Base-by-base conservation (phyloP, 1,140 invertebrate species). In the Saccostrea glomerata region DNA sequence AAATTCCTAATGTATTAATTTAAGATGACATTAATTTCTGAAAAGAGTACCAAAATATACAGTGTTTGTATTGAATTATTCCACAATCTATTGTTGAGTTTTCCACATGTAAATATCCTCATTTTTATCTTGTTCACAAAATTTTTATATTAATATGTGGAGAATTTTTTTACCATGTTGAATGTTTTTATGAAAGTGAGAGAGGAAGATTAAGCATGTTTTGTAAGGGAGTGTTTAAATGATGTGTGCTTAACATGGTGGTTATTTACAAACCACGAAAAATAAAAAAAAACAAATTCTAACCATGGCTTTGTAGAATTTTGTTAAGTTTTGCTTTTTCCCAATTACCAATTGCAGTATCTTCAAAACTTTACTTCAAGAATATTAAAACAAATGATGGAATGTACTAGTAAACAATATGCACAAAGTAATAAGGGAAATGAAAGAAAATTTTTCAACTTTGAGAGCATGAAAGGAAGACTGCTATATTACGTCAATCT, bases 211-310 rank as follows among this genome's bases (percentile, higher is more conserved):
- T 40, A 0, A 11, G 70, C 30, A 30, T 30, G 23, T 73, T 15
- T 2, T 73, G 70, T 36, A 73, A 73, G 70, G 25, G 13, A 30
- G 70, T 73, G 70, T 73, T 30, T 30, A 30, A 73, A 36, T 30
- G 70, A 73, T 73, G 70, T 73, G 70, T 73, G 70, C 70, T 73
- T 12, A 73, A 73, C 15, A 30, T 30, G 15, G 70, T 73, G 70
- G 70, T 73, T 73, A 73, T 73, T 73, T 73, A 73, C 70, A 73
- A 73, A 73, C 70, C 70, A 73, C 70, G 30, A 30, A 73, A 73
- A 73, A 73, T 73, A 73, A 73, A 73, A 73, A 73, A 12, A 73
- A 73, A 73, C 70, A 73, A 73, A 73, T 73, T 73, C 70, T 73
- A 11, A 15, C 9, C 70, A 30, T 25, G 70, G 30, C 70, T 73